Evolutionary conservation across 2,113 vertebrate species (phyloP).

Genomic region (Mesocricetus auratus): DNA sequence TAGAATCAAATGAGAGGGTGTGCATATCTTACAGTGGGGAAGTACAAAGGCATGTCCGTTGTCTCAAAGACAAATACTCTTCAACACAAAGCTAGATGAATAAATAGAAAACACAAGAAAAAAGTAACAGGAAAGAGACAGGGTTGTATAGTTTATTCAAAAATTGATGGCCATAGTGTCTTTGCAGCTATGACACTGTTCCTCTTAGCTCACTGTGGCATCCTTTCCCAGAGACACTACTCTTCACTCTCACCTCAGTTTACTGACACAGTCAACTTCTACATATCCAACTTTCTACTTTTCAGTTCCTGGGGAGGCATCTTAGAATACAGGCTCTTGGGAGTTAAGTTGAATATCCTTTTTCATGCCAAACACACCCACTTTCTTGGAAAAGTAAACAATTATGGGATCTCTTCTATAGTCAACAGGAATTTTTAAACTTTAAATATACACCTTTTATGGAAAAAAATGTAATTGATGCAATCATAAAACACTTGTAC

Average conservation of each 20-base stretch:
- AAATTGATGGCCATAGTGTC: not conserved
- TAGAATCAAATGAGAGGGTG: not conserved
- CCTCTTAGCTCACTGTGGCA: not conserved
- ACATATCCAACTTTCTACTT: not conserved
- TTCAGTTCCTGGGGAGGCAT: not conserved
- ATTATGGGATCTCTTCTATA: not conserved
- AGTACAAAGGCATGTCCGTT: not conserved
- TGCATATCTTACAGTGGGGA: not conserved
- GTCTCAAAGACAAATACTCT: not conserved
- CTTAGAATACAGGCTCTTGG: not conserved
- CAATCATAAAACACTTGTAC: not conserved
- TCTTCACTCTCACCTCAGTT: not conserved
- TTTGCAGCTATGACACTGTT: not conserved
- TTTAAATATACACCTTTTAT: not conserved
- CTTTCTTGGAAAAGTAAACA: not conserved
- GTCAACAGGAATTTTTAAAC: not conserved
- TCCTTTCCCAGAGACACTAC: not conserved
- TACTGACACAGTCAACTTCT: not conserved
- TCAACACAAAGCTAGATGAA: constrained; percentile 6
- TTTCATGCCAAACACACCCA: not conserved
- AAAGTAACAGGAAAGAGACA: not conserved
- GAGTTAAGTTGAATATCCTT: not conserved
- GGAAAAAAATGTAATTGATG: not conserved
- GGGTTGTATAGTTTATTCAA: not conserved
- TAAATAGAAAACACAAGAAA: constrained; percentile 3